Percentiles rank a stretch among this genome's conserved stretches.
These are phyloP conservation scores for Eriosoma lanigerum DNA, from an alignment of 1,140 invertebrate species.

Conservation along the genomic window DNA sequence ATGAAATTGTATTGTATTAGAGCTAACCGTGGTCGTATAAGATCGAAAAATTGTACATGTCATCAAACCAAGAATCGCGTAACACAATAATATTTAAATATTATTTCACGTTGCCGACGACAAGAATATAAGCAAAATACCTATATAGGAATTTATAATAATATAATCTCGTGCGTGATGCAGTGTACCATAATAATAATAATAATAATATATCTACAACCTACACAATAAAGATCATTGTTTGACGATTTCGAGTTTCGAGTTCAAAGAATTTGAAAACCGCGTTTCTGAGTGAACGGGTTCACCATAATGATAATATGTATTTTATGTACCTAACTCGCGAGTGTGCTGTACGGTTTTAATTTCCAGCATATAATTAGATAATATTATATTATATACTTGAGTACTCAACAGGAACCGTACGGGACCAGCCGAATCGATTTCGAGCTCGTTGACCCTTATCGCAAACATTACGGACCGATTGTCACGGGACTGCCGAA, in stretches of 20 bases:
- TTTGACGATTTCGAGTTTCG: conserved; percentile 7
- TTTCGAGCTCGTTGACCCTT: conserved; percentile 21
- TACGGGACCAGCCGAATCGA: background rate
- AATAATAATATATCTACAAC: background rate
- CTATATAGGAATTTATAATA: too few species aligned
- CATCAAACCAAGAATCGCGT: too few species aligned
- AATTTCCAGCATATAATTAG: background rate
- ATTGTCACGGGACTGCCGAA: background rate
- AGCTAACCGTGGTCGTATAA: too few species aligned
- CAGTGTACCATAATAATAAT: too few species aligned
- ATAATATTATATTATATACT: background rate
- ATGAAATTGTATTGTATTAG: too few species aligned
- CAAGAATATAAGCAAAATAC: too few species aligned
- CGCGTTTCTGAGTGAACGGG: background rate
- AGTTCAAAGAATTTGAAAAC: conserved; percentile 4
- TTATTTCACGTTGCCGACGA: too few species aligned
- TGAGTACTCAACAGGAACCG: background rate
- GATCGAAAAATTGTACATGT: too few species aligned
- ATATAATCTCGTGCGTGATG: too few species aligned
- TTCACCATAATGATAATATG: background rate
- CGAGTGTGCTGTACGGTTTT: background rate
- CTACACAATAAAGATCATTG: background rate
- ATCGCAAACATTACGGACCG: background rate
- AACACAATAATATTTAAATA: too few species aligned
- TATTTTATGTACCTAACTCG: background rate